Evolutionary conservation across 2,888 invertebrate genomes (phyloP).

Genomic region (Pomacea canaliculata): DNA sequence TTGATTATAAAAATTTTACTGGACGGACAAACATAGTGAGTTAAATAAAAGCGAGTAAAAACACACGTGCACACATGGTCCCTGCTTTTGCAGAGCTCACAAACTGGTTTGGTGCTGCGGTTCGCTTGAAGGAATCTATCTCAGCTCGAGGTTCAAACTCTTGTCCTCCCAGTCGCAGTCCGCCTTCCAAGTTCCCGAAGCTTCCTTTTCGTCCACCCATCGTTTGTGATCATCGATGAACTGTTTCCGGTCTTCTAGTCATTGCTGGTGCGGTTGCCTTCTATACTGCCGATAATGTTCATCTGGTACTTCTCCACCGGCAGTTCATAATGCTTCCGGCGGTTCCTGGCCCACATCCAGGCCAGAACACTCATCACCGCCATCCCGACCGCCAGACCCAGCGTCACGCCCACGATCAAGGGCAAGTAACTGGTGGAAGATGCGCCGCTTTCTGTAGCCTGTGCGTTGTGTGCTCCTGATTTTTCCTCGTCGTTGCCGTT

Average conservation of each 20-base stretch:
- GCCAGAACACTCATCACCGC: constrained; percentile 33
- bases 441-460: neutral
- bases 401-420: constrained; percentile 30
- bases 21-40: too few relatives aligned
- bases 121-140: too few relatives aligned
- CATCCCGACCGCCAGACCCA: constrained; percentile 32
- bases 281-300: constrained; percentile 33
- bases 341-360: constrained; percentile 33
- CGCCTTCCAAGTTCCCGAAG: neutral
- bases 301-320: constrained; percentile 35
- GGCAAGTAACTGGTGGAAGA: constrained; percentile 23
- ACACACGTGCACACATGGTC: too few relatives aligned
- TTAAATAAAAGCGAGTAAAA: too few relatives aligned
- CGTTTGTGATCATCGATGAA: neutral
- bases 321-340: constrained; percentile 28
- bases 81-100: too few relatives aligned
- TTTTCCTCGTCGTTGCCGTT: neutral
- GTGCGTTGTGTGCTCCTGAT: constrained; percentile 7
- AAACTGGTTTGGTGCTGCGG: too few relatives aligned
- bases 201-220: neutral
- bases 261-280: constrained; percentile 16
- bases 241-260: neutral
- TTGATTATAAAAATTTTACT: too few relatives aligned
- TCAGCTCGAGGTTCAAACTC: neutral
- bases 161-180: neutral